phyloP scores from a whole-genome alignment of 92 coral and sea anemone genomes.

The Chrysogorgia sp. region DNA sequence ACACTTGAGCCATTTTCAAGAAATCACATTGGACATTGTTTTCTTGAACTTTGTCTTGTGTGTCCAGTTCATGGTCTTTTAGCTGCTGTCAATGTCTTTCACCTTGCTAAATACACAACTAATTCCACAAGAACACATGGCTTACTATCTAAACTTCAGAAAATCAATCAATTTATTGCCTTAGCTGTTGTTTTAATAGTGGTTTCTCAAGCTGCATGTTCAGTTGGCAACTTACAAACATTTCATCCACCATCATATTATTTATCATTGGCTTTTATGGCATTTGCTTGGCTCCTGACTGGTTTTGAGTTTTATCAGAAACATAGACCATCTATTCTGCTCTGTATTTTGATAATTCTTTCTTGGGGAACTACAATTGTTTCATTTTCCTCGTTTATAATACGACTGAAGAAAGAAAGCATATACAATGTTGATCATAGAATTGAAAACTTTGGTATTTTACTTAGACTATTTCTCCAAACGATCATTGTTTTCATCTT shows the following conservation, averaged over 20 bases:
- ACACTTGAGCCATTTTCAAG: neutral
- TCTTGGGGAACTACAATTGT: conserved; percentile 54
- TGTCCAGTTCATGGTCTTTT: conserved; percentile 75
- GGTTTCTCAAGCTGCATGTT: conserved; percentile 59
- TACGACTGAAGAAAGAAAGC: conserved; percentile 17
- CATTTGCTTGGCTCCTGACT: conserved; percentile 75
- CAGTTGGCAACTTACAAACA: conserved; percentile 31
- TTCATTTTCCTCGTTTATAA: conserved; percentile 65
- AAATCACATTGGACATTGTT: conserved; percentile 77
- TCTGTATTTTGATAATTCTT: conserved; percentile 44
- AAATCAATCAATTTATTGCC: conserved; percentile 56
- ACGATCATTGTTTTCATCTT: conserved; percentile 49
- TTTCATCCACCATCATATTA: conserved; percentile 65
- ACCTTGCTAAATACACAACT: conserved; percentile 45
- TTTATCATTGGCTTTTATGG: conserved; percentile 58
- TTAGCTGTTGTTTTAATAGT: conserved; percentile 52
- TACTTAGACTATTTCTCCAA: conserved; percentile 64
- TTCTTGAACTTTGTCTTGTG: conserved; percentile 67
- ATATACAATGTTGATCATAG: conserved; percentile 35
- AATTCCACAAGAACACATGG: conserved; percentile 31
- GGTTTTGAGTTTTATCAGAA: conserved; percentile 51
- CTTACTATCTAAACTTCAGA: conserved; percentile 51
- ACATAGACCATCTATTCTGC: conserved; percentile 56
- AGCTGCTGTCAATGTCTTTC: conserved; percentile 63
- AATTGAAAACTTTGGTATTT: conserved; percentile 69